phyloP scores from a whole-genome alignment of 2,113 vertebrate species.

The Dolichallabes microphthalmus region DNA sequence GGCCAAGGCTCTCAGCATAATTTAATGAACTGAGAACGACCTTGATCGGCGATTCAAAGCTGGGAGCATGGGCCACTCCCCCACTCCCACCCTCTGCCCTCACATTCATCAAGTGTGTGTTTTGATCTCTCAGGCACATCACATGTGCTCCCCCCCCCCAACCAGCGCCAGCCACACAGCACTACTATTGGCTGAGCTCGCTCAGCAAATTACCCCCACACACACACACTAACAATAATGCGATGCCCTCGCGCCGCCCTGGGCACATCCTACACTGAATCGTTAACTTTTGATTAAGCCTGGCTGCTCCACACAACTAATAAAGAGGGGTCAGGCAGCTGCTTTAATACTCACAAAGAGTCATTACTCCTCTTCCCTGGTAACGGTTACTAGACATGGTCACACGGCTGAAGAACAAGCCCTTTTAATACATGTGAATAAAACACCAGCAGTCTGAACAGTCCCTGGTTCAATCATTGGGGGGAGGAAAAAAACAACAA shows the following conservation, averaged over 20 bases:
- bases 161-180: constrained; percentile 77
- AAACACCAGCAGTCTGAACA: constrained; percentile 26
- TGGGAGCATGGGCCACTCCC: constrained; percentile 70
- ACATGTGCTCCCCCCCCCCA: constrained; percentile 77
- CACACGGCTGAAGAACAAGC: constrained; percentile 16
- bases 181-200: constrained; percentile 60
- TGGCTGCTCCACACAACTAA: constrained; percentile 42
- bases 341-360: constrained; percentile 45
- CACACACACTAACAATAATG: constrained; percentile 45
- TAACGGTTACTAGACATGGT: constrained; percentile 33
- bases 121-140: constrained; percentile 98
- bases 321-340: constrained; percentile 36
- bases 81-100: constrained; percentile 79
- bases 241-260: constrained; percentile 35
- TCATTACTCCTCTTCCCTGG: constrained; percentile 36
- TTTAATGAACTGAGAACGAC: constrained; percentile 88
- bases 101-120: constrained; percentile 90
- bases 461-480: not conserved
- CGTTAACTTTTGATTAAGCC: constrained; percentile 55
- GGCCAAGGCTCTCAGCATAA: constrained; percentile 70
- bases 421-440: constrained; percentile 19
- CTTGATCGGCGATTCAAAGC: constrained; percentile 84
- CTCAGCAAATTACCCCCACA: constrained; percentile 31
- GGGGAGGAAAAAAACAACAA: not conserved
- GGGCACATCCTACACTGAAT: constrained; percentile 50